Evolutionary conservation across 1,140 invertebrate species (phyloP), one percentile per base, ranked within the genome.

Genomic region (Bombyx mori): DNA sequence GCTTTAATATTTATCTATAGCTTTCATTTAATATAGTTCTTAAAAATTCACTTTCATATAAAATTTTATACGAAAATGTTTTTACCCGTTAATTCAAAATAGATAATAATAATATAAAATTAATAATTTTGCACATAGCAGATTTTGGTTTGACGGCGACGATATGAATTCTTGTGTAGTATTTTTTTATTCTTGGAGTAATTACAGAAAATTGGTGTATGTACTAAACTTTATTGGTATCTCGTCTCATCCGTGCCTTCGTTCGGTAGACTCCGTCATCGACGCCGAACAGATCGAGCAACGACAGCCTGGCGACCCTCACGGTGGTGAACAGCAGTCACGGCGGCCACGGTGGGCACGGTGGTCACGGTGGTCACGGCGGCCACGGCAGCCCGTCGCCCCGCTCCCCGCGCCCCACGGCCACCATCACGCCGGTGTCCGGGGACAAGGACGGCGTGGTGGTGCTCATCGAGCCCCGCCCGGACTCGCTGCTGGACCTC

Each of bases 371-470:
- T 70, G 67, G 66, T 65, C 75, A 57, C 43, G 68, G 55, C 71
- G 67, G 66, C 64, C 75, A 57, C 43, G 75, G 73, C 57, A 66
- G 65, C 52, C 62, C 83, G 56, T 87, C 91, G 56, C 92, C 92
- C 44, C 54, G 65, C 52, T 61, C 83, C 56, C 88, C 91, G 56
- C 92, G 92, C 44, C 54, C 54, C 63, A 91, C 92, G 66, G 91
- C 92, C 44, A 92, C 91, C 26, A 93, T 93, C 58, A 92, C 92
- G 8, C 91, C 91, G 0, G 90, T 91, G 54, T 86, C 89, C 26
- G 75, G 62, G 10, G 57, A 63, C 60, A 77, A 80, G 58, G 90
- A 92, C 61, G 92, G 92, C 56, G 92, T 93, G 3, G 88, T 92
- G 18, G 85, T 92, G 76, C 90, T 92, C 70, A 90, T 92, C 5